Evolutionary conservation across 2,113 vertebrate species (phyloP), one percentile per base, ranked within the genome.

Genomic region (Nannospalax galili): DNA sequence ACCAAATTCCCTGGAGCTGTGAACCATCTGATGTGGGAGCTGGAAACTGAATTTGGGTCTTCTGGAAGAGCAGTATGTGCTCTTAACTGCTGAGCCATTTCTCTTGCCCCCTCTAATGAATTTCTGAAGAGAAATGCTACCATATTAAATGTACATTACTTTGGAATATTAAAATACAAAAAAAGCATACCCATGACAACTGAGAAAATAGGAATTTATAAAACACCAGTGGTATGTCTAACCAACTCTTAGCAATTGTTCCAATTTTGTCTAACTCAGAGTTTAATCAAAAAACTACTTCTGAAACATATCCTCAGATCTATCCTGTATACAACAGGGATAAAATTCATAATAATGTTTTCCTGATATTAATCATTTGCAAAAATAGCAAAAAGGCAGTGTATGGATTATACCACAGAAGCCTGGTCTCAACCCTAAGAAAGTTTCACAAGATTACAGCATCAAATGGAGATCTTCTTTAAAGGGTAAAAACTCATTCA

Each of bases 151-250:
- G n/a, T 22, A 91, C 12, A 37, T 12, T 65, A 88, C 72, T 70
- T 35, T 19, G 35, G 88, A 84, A 92, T n/a, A 77, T 72, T 72
- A 78, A 78, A 78, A 96, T 86, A n/a, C 45, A 81, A 81, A 86
- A 82, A 52, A 56, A n/a, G 10, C 19, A 88, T 32, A 62, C 35
- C 75, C 73, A 64, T 92, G 42, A 91, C 32, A 88, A 84, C 22
- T 78, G 70, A 91, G 4, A 77, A 96, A 88, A 70, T 6, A 79
- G 12, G 30, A n/a, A 40, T 40, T 67, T 92, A 67, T 65, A 32
- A 79, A 94, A 65, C 19, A 79, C 70, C 32, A 79, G 30, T 79
- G 56, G 2, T 30, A 15, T 64, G 16, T 19, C 24, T 96, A 78
- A 65, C 45, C 32, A 92, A 78, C 32, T n/a, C 35, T 37, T n/a